Evolutionary conservation across 30 jellyfish, hydroid and myxozoan species (phyloP), one percentile per base, ranked within the genome.

Genomic region (Sanderia malayensis): DNA sequence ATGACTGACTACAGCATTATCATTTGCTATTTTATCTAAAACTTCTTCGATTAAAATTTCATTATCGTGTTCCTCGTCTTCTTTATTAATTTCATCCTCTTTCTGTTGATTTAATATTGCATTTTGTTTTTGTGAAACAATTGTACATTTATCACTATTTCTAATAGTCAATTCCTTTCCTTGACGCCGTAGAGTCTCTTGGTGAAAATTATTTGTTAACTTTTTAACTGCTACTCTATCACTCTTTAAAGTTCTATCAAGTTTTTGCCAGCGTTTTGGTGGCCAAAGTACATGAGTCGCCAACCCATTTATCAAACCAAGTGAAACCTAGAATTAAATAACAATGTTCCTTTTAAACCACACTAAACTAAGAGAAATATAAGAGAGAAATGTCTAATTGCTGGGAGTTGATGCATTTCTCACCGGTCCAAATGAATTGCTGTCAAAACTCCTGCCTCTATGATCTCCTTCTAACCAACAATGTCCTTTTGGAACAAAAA

Each of bases 381-480:
- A 17, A 8, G 31, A 2, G 31, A 63, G 76, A 33, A 29, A 66
- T 1, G 58, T n/a, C n/a, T n/a, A n/a, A n/a, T n/a, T n/a, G n/a
- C n/a, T n/a, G 4, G 19, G 11, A 69, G 24, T 29, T 31, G 22
- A 15, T 7, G 30, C 1, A 34, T 0, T 7, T 71, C 86, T 70
- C 33, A 90, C 90, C 1, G 98, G 98, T 22, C 98, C 98, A 71
- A 90, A 90, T 61, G 82, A 28, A 69, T 90, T 90, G 45, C 96
- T 83, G 57, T 90, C 98, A 31, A 83, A 49, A 58, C 96, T 83
- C 22, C 83, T 67, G 9, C 93, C 77, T 19, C 82, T 63, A 45
- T 90, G 86, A 60, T 90, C 98, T 1, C 98, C 98, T 78, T 90
- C 98, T 21, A 90, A 75, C 98, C 98, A 90, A 46, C 94, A 90